Evolutionary conservation across 2,888 invertebrate species (phyloP).

Genomic region (Eupithecia subfuscata): DNA sequence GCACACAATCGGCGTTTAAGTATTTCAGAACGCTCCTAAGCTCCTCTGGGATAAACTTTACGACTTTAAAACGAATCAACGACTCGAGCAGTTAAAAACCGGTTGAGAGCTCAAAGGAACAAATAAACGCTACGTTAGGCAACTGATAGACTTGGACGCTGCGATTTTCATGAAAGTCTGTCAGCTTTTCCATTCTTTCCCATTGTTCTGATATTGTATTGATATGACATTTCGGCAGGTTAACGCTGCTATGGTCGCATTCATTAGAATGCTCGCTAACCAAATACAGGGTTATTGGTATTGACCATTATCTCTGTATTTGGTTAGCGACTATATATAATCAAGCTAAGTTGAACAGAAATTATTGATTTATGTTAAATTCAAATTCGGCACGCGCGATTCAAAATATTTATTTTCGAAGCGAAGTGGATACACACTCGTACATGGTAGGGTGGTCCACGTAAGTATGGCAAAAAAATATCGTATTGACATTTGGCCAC

Average conservation of each 20-base stretch:
- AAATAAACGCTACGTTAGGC: neutral
- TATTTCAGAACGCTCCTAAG: neutral
- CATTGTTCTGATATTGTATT: neutral
- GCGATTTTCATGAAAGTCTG: neutral
- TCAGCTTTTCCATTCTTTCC: neutral
- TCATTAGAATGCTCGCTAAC: no score
- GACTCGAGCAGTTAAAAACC: neutral
- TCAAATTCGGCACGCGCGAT: no score
- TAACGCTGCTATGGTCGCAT: neutral
- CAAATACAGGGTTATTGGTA: no score
- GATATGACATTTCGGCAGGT: neutral
- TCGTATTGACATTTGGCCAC: no score
- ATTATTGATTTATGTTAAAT: no score
- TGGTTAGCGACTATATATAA: no score
- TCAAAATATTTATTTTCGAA: no score
- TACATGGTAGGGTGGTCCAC: no score
- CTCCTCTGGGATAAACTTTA: neutral
- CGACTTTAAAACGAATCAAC: conserved; percentile 1
- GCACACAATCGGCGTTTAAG: neutral
- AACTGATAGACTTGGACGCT: neutral
- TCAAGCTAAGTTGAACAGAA: no score
- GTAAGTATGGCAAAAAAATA: no score
- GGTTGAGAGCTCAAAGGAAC: neutral
- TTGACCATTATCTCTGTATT: no score
- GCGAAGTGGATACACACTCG: no score